A percentile compares a stretch with the other conserved stretches of the same genome.
phyloP scores from a whole-genome alignment of 2,888 invertebrate species.

The Caradrina kadenii region DNA sequence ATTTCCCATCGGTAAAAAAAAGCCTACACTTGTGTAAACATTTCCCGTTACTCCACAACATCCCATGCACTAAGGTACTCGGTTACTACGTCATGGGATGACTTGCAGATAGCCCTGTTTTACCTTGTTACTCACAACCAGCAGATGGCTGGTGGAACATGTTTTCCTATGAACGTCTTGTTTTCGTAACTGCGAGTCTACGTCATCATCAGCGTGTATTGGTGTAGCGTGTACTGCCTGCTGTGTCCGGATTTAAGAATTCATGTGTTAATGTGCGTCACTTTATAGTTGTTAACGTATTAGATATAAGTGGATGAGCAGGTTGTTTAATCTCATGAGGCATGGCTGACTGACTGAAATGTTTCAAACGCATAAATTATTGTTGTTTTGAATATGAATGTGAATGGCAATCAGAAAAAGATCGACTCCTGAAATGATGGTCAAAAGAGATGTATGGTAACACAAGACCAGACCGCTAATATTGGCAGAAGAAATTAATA shows the following conservation, averaged over 20 bases:
- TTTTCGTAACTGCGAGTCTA: slow-evolving; percentile 21
- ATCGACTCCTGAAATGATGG: not conserved
- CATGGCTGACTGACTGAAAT: no score
- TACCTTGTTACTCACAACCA: slow-evolving; percentile 29
- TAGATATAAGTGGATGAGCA: not conserved
- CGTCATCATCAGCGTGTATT: slow-evolving; percentile 28
- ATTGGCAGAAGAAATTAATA: no score
- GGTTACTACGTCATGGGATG: slow-evolving; percentile 28
- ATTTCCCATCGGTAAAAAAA: no score
- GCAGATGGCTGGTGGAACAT: slow-evolving; percentile 7
- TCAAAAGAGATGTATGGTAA: no score
- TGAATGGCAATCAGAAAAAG: no score
- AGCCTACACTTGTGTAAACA: slow-evolving; percentile 29
- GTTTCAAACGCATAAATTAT: no score
- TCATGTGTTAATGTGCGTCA: slow-evolving; percentile 12
- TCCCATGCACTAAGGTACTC: not conserved
- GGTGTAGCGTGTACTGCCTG: not conserved
- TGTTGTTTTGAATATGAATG: no score
- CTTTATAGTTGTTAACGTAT: not conserved
- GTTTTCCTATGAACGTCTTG: slow-evolving; percentile 32
- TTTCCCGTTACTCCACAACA: slow-evolving; percentile 20
- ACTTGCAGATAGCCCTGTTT: slow-evolving; percentile 14
- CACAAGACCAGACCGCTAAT: no score
- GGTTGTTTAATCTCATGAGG: not conserved
- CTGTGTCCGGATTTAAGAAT: not conserved